Conservation (phyloP, 2,797 vertebrate species). For the Lagocephalus sceleratus region DNA sequence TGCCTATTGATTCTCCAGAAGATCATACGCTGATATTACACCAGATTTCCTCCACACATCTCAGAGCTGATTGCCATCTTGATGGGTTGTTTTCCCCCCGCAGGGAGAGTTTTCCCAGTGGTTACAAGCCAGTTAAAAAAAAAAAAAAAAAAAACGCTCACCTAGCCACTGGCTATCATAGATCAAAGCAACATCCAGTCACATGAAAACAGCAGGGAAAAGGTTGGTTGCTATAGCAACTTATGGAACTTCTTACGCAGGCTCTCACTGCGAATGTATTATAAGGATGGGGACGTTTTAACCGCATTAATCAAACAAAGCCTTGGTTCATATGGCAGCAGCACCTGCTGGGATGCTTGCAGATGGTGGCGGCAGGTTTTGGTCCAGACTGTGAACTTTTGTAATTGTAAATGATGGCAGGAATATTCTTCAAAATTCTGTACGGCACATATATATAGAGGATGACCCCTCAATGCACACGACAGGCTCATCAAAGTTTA, state of each 20-base stretch:
- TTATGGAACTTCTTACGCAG: constrained; percentile 25
- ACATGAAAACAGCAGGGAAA: constrained; percentile 52
- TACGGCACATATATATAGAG: not conserved
- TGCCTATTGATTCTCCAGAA: constrained; percentile 3
- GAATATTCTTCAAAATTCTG: not conserved
- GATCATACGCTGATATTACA: constrained; percentile 17
- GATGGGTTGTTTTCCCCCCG: constrained; percentile 30
- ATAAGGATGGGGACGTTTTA: constrained; percentile 46
- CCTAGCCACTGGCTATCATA: constrained; percentile 57
- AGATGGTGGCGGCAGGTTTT: constrained; percentile 30
- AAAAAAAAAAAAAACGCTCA: constrained; percentile 25
- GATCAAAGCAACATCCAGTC: constrained; percentile 66
- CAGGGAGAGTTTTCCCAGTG: constrained; percentile 34
- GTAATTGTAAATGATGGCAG: not conserved
- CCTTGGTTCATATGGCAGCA: constrained; percentile 14
- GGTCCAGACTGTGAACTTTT: not conserved
- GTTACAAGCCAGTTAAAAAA: constrained; percentile 49
- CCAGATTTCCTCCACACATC: constrained; percentile 20
- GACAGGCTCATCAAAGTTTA: constrained; percentile 14
- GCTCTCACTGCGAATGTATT: constrained; percentile 36
- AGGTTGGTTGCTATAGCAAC: constrained; percentile 62
- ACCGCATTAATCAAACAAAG: constrained; percentile 49
- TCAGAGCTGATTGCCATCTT: constrained; percentile 41
- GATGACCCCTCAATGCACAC: not conserved
- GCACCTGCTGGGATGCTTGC: constrained; percentile 42